Conservation (phyloP, 1,140 invertebrate genomes). For the Heterodera schachtii region DNA sequence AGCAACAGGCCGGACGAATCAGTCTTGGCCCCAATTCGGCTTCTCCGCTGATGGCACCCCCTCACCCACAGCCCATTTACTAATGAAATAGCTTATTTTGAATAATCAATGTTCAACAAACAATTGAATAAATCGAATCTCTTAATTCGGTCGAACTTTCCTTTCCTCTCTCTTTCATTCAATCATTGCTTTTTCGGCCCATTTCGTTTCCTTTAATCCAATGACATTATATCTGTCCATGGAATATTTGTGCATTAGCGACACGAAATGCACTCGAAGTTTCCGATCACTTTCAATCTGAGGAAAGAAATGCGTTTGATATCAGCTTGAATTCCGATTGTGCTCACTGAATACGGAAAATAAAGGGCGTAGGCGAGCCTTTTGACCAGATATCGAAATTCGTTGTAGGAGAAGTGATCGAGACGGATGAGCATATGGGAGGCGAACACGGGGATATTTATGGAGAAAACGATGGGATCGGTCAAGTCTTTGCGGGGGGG, state of each 20-base stretch:
- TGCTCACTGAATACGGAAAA: slow-evolving; percentile 22
- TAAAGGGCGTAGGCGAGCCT: slow-evolving; percentile 25
- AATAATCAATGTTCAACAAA: no score
- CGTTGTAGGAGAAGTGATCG: slow-evolving; percentile 27
- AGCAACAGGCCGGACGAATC: not conserved
- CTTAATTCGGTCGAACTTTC: no score
- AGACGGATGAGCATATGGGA: slow-evolving; percentile 22
- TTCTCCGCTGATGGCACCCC: slow-evolving; percentile 2
- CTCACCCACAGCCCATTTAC: slow-evolving; percentile 17
- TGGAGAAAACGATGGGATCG: slow-evolving; percentile 29
- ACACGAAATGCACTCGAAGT: not conserved
- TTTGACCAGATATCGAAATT: slow-evolving; percentile 30
- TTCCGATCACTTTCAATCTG: not conserved
- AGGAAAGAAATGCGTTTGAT: not conserved
- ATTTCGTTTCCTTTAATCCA: not conserved
- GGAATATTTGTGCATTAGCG: slow-evolving; percentile 26
- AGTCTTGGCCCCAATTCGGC: not conserved
- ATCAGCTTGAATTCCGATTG: not conserved
- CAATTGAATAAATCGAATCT: no score
- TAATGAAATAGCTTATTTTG: no score
- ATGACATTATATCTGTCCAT: slow-evolving; percentile 20
- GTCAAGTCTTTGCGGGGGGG: slow-evolving; percentile 6
- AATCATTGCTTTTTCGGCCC: not conserved
- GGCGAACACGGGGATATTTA: slow-evolving; percentile 31
- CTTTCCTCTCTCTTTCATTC: not conserved